Conservation (phyloP, 2,113 vertebrate genomes). For the Pelecanus crispus region DNA sequence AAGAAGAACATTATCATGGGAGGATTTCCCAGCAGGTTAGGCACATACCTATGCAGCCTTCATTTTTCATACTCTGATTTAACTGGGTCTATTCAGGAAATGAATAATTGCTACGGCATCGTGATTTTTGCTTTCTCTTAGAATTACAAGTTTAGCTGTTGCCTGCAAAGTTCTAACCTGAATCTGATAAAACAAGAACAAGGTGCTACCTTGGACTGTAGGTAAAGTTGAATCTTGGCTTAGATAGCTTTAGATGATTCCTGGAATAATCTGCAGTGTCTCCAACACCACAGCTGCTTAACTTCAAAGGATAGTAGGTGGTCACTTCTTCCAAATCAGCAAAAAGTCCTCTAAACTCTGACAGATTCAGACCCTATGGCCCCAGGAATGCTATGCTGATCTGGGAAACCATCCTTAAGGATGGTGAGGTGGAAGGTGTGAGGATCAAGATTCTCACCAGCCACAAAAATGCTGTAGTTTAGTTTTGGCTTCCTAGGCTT, state of each 20-base stretch:
- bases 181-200: not conserved
- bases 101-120: not conserved
- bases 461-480: not conserved
- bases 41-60: not conserved
- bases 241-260: accelerated
- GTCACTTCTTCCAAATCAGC: not conserved
- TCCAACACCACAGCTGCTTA: not conserved
- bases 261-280: not conserved
- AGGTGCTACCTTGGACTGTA: not conserved
- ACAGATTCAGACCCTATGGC: not conserved
- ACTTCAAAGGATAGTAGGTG: not conserved
- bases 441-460: not conserved
- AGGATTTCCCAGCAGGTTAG: conserved; percentile 17
- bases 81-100: conserved; percentile 27
- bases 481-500: not conserved
- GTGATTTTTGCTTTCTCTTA: not conserved
- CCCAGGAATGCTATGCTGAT: not conserved
- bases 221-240: not conserved
- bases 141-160: not conserved
- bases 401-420: not conserved
- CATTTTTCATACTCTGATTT: conserved; percentile 52
- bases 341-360: not conserved
- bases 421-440: too few relatives aligned
- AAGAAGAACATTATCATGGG: not conserved
- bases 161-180: not conserved